Evolutionary conservation across 2,113 vertebrate species (phyloP), one percentile per base, ranked within the genome.

Genomic region (Phrynosoma platyrhinos): DNA sequence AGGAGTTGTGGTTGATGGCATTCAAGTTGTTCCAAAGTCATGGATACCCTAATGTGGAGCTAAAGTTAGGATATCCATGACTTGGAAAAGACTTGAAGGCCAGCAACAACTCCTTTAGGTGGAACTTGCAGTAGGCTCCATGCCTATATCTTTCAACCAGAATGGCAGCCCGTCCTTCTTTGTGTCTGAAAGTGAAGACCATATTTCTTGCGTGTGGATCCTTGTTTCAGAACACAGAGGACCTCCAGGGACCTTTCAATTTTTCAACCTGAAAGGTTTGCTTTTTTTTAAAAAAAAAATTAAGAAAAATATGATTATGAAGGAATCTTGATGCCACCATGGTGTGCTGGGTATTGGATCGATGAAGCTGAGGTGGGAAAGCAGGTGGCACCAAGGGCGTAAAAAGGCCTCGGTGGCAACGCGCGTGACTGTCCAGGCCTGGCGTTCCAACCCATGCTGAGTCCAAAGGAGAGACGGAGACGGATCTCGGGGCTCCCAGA

Each of bases 361-460:
- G 52, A 84, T 84, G 53, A 20, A 52, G 40, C 9, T 52, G 55
- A 30, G 80, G 20, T 40, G 20, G 52, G 76, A 77, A 88, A 79
- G 64, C 82, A 87, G 66, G 82, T 79, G 76, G 68, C 82, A 47
- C 36, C 81, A 47, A 72, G 47, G 16, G 72, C 6, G 0, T 42
- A 72, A 32, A 78, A 72, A 32, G 36, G 66, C 42, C 64, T 84
- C 5, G 16, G 75, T 88, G 87, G 87, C 27, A 74, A 40, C 5
- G 30, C 14, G 30, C 6, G 27, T 53, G 76, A 86, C 32, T 64
- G 66, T 36, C 87, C 75, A 7, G 16, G 82, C 18, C 52, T 84
- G 42, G 32, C n/a, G 4, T 62, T 62, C 42, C 53, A 58, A n/a
- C 82, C 75, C 87, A 88, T 79, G 87, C 82, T 84, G 87, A 62